phyloP scores from a whole-genome alignment of 2,797 vertebrate species.

The Coranthus polyacanthus region DNA sequence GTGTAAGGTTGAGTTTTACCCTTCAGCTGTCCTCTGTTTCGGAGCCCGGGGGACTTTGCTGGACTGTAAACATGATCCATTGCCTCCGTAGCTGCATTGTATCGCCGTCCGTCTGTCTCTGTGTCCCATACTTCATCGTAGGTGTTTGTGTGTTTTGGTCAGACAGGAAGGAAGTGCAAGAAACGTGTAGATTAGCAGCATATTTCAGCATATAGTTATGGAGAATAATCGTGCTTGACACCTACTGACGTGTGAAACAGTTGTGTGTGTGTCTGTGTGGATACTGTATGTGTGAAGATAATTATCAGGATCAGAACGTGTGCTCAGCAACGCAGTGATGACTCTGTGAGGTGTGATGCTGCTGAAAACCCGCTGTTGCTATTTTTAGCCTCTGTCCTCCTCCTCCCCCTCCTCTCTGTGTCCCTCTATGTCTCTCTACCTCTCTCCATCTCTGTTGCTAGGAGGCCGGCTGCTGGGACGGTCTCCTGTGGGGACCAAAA shows the following conservation, averaged over 20 bases:
- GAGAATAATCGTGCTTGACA: constrained; percentile 36
- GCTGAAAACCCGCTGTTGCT: constrained; percentile 72
- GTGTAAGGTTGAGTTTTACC: constrained; percentile 35
- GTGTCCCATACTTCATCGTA: not conserved
- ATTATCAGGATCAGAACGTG: constrained; percentile 62
- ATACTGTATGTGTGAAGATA: constrained; percentile 12
- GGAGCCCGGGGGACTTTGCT: constrained; percentile 35
- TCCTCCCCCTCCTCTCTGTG: not conserved
- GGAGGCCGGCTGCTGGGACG: constrained; percentile 69
- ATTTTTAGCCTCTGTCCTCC: constrained; percentile 76
- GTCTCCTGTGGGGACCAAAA: constrained; percentile 61
- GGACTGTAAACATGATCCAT: constrained; percentile 61
- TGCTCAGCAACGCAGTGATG: constrained; percentile 50
- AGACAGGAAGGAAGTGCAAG: not conserved
- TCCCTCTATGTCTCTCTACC: not conserved
- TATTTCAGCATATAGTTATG: constrained; percentile 38
- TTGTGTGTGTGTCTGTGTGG: constrained; percentile 5
- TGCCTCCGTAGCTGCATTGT: constrained; percentile 25
- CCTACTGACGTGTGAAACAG: constrained; percentile 40
- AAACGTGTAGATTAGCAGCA: constrained; percentile 28
- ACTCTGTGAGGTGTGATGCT: constrained; percentile 73
- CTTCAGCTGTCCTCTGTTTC: constrained; percentile 59
- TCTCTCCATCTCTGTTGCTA: constrained; percentile 71
- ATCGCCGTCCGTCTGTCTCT: constrained; percentile 10
- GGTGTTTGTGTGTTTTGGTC: not conserved